Percentiles rank a stretch among this genome's conserved stretches.
Evolutionary conservation across 2,888 invertebrate species (phyloP).

Genomic region (Cremastobaeus sp.): DNA sequence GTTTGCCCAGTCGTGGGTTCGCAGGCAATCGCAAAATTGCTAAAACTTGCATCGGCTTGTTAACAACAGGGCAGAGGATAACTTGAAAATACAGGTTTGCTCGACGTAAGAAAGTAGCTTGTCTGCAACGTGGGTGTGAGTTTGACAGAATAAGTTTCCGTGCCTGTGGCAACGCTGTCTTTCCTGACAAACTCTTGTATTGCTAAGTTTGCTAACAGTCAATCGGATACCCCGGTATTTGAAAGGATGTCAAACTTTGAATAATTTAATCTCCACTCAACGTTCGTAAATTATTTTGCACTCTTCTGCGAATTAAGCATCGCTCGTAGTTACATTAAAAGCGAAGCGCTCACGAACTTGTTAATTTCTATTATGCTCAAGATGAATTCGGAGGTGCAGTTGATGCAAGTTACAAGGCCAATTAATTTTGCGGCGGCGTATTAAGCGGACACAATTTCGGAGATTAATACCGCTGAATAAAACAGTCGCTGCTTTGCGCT

Average conservation of each 20-base stretch:
- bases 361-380: no score
- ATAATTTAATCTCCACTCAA: conserved; percentile 22
- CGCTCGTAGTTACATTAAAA: no score
- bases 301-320: conserved; percentile 2
- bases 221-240: conserved; percentile 32
- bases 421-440: no score
- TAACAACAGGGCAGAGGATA: conserved; percentile 14
- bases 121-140: conserved; percentile 20
- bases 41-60: conserved; percentile 3
- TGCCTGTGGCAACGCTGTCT: conserved; percentile 45
- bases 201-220: conserved; percentile 48
- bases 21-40: no score
- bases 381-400: no score
- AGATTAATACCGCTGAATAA: conserved; percentile 18
- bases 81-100: conserved; percentile 22
- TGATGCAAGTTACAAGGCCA: no score
- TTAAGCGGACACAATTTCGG: conserved; percentile 1
- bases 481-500: conserved; percentile 23
- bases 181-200: conserved; percentile 42
- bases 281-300: conserved; percentile 26
- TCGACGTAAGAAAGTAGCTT: conserved; percentile 38
- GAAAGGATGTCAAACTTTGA: conserved; percentile 42
- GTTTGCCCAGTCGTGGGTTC: no score
- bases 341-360: no score
- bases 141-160: conserved; percentile 55